Conservation (phyloP, 2,888 invertebrate species). For the Ligdia adustata region DNA sequence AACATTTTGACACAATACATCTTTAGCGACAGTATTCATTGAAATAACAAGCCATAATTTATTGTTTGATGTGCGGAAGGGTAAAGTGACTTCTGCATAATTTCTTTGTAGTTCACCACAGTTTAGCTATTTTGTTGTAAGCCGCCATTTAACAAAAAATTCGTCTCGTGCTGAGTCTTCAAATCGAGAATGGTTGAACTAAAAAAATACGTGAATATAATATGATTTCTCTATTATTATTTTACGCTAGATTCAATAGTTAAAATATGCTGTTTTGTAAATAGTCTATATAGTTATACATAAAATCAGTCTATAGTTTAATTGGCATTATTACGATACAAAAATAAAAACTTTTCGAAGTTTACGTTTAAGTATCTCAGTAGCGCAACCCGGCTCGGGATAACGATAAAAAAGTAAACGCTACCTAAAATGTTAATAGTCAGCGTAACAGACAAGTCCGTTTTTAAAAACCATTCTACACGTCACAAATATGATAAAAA, state of each 20-base stretch:
- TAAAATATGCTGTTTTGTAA: too few relatives aligned
- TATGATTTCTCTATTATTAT: too few relatives aligned
- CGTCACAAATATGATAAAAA: conserved; percentile 36
- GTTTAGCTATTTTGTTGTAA: conserved; percentile 19
- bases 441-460: conserved; percentile 42
- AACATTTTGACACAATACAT: conserved; percentile 63
- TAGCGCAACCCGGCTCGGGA: too few relatives aligned
- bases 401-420: conserved; percentile 34
- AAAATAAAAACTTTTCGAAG: too few relatives aligned
- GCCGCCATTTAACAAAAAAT: neutral
- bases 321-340: too few relatives aligned
- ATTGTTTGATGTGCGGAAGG: conserved; percentile 48
- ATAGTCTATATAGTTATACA: too few relatives aligned
- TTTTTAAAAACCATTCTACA: conserved; percentile 38
- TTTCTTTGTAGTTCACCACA: conserved; percentile 35
- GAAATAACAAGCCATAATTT: conserved; percentile 51
- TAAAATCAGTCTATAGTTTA: too few relatives aligned
- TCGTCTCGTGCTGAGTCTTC: too few relatives aligned
- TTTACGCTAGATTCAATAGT: too few relatives aligned
- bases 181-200: too few relatives aligned
- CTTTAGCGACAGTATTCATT: conserved; percentile 54
- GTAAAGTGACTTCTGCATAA: conserved; percentile 45
- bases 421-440: conserved; percentile 41
- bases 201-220: too few relatives aligned
- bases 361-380: too few relatives aligned